Evolutionary conservation across 2,113 vertebrate genomes (phyloP).

Genomic region (Lycaon pictus): DNA sequence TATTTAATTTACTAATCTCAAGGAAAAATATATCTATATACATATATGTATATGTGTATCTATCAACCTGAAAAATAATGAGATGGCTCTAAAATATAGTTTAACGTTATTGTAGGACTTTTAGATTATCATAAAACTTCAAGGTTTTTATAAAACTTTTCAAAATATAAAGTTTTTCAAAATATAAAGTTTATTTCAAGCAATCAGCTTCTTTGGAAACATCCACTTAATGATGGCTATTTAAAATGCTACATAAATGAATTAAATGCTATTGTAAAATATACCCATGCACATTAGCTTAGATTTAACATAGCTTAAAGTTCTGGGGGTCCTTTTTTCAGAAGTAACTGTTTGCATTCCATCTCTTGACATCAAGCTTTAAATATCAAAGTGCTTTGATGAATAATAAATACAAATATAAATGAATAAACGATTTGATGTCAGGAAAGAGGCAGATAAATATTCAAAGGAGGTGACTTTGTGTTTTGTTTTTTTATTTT

Average conservation of each 20-base stretch:
- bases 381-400: constrained; percentile 82
- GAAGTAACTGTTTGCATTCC: constrained; percentile 69
- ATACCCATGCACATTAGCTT: neutral
- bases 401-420: constrained; percentile 83
- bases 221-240: neutral
- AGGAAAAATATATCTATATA: neutral
- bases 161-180: neutral
- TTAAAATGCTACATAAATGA: neutral
- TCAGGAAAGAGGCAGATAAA: constrained; percentile 71
- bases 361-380: constrained; percentile 75
- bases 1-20: neutral
- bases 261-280: neutral
- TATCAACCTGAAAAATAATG: neutral
- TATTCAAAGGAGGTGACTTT: constrained; percentile 51
- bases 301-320: constrained; percentile 28
- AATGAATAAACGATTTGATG: constrained; percentile 81
- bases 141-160: neutral
- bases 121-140: neutral
- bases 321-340: constrained; percentile 72
- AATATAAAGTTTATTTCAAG: neutral
- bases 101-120: neutral
- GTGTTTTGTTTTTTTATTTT: constrained; percentile 74
- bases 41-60: neutral
- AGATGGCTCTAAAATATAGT: neutral
- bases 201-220: neutral